phyloP scores from a whole-genome alignment of 2,888 invertebrate genomes.

The Thyatira batis region DNA sequence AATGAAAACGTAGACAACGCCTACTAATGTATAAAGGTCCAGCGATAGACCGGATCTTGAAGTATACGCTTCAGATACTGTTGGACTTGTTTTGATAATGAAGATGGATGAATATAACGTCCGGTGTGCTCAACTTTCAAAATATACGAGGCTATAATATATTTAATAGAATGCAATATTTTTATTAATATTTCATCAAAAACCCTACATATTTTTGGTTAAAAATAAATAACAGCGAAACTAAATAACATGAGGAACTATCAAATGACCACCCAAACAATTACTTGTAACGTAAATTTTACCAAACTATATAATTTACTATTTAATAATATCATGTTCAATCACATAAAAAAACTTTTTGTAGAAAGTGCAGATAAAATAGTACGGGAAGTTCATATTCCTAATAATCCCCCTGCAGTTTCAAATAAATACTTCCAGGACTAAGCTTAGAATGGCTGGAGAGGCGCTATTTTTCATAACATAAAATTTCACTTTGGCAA shows the following conservation, averaged over 20 bases:
- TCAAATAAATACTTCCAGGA: constrained; percentile 15
- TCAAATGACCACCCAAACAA: not conserved
- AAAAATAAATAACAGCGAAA: no score
- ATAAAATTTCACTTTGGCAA: constrained; percentile 37
- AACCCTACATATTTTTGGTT: not conserved
- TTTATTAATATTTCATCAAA: not conserved
- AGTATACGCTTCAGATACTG: constrained; percentile 21
- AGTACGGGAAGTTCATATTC: not conserved
- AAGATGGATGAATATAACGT: constrained; percentile 33
- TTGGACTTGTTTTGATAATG: constrained; percentile 40
- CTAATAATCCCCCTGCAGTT: not conserved
- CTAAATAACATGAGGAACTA: not conserved
- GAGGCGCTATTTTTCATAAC: constrained; percentile 28
- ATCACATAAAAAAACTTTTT: no score
- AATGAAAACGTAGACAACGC: constrained; percentile 52
- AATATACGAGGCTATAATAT: not conserved
- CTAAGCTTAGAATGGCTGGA: constrained; percentile 8
- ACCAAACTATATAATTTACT: no score
- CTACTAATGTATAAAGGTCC: constrained; percentile 40
- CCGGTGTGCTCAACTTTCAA: not conserved
- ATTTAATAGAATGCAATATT: not conserved
- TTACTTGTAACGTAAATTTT: not conserved
- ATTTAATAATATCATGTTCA: no score
- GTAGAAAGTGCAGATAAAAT: not conserved
- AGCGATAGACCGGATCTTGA: constrained; percentile 18